Conservation (phyloP, 37 sponge, comb jelly and placozoan species). For the Diacarnus erythraeanus region DNA sequence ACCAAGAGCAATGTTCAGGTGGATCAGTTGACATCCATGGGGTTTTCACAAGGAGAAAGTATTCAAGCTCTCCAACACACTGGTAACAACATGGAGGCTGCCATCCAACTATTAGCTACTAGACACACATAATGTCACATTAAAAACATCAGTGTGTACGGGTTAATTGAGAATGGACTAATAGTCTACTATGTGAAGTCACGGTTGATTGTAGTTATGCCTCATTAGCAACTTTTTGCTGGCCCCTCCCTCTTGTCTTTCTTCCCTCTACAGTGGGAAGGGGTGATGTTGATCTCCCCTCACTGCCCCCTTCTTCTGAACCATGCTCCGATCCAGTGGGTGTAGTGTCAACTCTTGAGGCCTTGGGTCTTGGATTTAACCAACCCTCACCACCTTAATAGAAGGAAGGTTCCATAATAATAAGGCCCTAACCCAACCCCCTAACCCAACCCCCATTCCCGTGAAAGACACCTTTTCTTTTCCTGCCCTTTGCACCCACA, state of each 20-base stretch:
- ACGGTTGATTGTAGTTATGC: neutral
- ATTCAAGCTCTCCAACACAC: constrained; percentile 29
- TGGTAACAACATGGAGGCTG: constrained; percentile 38
- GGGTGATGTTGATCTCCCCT: neutral
- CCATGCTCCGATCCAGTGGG: constrained; percentile 26
- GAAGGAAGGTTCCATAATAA: too few relatives aligned
- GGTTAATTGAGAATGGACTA: neutral
- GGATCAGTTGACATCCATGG: constrained; percentile 48
- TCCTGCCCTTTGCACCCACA: neutral
- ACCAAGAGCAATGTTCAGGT: too few relatives aligned
- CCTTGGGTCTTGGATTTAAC: constrained; percentile 20
- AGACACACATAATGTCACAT: constrained; percentile 7
- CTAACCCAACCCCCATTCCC: neutral
- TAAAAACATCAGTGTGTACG: too few relatives aligned
- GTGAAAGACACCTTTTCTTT: constrained; percentile 5
- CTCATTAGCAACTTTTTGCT: neutral
- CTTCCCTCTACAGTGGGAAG: neutral
- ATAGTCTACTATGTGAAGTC: neutral
- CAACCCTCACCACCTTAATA: neutral
- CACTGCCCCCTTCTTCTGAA: constrained; percentile 13
- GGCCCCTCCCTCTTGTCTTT: neutral
- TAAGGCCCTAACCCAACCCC: too few relatives aligned
- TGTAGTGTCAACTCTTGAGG: constrained; percentile 11
- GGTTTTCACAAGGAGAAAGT: constrained; percentile 32
- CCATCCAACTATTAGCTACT: constrained; percentile 36